Evolutionary conservation across 2,113 vertebrate genomes (phyloP).

Genomic region (Lethenteron reissneri): DNA sequence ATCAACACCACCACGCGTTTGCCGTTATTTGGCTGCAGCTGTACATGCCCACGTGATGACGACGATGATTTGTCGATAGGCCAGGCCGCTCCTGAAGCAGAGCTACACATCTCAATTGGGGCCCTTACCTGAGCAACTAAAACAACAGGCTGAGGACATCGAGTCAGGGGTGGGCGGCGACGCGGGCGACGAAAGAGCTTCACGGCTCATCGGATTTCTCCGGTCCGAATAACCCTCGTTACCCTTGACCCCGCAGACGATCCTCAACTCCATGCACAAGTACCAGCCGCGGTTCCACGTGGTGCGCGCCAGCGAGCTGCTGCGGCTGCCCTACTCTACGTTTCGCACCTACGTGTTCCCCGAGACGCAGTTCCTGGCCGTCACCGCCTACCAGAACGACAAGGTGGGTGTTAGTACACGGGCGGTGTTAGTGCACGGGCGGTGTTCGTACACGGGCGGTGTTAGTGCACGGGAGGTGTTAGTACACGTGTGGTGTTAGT

Average conservation of each 20-base stretch:
- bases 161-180: no score
- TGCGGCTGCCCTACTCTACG: constrained; percentile 88
- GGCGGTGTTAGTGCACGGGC: neutral
- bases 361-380: constrained; percentile 91
- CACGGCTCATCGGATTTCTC: no score
- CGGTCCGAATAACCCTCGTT: neutral
- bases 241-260: constrained; percentile 38
- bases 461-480: neutral
- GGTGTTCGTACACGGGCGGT: neutral
- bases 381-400: constrained; percentile 97
- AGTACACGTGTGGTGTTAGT: neutral
- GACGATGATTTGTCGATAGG: no score
- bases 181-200: no score
- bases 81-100: no score
- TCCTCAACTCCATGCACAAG: constrained; percentile 97
- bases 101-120: no score
- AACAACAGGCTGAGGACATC: no score
- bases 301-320: constrained; percentile 82
- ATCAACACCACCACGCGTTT: no score
- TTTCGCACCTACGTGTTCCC: constrained; percentile 96
- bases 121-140: no score
- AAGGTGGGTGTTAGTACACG: constrained; percentile 41
- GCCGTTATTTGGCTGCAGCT: no score
- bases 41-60: no score
- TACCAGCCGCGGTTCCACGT: constrained; percentile 97